A percentile compares a stretch with the other conserved stretches of the same genome.
Evolutionary conservation across 2,113 vertebrate genomes (phyloP).

Genomic region (Phasianus colchicus): DNA sequence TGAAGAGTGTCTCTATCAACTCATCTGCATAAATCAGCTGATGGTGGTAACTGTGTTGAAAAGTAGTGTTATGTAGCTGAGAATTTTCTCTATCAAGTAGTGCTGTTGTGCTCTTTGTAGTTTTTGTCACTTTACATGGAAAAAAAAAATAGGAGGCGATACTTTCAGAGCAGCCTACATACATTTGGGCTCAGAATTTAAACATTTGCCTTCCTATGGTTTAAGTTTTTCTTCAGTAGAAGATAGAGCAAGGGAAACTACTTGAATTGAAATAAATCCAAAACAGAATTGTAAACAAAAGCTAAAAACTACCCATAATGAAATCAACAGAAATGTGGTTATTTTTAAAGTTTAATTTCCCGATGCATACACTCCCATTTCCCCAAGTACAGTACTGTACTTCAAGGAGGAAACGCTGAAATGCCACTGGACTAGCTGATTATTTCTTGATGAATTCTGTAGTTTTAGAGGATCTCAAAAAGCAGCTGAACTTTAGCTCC

Average conservation of each 20-base stretch:
- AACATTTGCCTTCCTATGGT: background rate
- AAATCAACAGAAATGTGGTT: background rate
- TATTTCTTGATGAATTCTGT: background rate
- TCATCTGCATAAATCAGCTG: no score
- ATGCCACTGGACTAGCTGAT: background rate
- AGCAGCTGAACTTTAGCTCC: background rate
- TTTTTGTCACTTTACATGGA: no score
- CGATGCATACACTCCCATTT: background rate
- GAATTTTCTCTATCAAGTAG: background rate
- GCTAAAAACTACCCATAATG: conserved; percentile 3
- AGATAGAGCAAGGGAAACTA: background rate
- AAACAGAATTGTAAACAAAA: conserved; percentile 14
- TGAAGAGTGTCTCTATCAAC: no score
- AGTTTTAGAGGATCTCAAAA: background rate
- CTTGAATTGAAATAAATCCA: background rate
- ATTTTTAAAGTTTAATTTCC: background rate
- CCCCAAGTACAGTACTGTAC: background rate
- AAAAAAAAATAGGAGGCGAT: background rate
- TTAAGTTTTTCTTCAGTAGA: background rate
- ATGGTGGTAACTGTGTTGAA: background rate
- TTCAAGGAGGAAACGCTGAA: conserved; percentile 13
- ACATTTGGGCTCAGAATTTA: conserved; percentile 1
- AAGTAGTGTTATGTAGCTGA: background rate
- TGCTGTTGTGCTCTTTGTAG: background rate
- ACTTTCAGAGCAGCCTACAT: background rate